Conservation (phyloP, 2,797 vertebrate species). For the Distichodus sexfasciatus region DNA sequence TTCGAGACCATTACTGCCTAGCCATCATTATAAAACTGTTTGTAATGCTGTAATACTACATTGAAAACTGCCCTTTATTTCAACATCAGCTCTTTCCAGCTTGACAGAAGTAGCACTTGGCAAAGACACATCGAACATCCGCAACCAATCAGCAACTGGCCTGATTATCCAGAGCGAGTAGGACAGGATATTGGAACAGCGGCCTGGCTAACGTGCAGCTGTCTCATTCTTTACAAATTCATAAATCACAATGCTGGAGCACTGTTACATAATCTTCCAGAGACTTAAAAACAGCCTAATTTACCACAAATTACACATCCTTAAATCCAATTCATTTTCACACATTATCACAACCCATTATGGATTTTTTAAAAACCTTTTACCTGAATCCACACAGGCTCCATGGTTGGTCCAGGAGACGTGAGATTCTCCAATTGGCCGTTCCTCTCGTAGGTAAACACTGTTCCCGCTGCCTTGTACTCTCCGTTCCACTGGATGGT, state of each 20-base stretch:
- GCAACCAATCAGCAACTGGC: neutral
- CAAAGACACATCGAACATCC: neutral
- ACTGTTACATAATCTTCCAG: neutral
- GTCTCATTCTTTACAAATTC: neutral
- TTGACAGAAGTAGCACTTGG: slow-evolving; percentile 1
- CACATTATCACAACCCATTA: neutral
- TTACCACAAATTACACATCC: neutral
- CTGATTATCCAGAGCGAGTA: neutral
- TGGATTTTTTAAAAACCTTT: neutral
- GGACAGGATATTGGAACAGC: neutral
- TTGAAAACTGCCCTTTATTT: neutral
- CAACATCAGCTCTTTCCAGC: neutral
- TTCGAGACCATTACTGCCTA: too few species aligned
- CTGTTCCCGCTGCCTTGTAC: slow-evolving; percentile 88
- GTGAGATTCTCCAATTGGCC: slow-evolving; percentile 93
- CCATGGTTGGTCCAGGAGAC: slow-evolving; percentile 87
- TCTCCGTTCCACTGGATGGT: slow-evolving; percentile 96
- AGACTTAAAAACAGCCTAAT: neutral
- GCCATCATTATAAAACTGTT: too few species aligned
- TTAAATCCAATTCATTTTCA: too few species aligned
- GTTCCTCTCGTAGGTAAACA: slow-evolving; percentile 87
- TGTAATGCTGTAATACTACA: too few species aligned
- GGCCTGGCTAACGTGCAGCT: too few species aligned
- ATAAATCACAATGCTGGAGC: neutral
- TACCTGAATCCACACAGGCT: slow-evolving; percentile 97